Evolutionary conservation across 2,888 invertebrate genomes (phyloP).

Genomic region (Vanessa cardui): DNA sequence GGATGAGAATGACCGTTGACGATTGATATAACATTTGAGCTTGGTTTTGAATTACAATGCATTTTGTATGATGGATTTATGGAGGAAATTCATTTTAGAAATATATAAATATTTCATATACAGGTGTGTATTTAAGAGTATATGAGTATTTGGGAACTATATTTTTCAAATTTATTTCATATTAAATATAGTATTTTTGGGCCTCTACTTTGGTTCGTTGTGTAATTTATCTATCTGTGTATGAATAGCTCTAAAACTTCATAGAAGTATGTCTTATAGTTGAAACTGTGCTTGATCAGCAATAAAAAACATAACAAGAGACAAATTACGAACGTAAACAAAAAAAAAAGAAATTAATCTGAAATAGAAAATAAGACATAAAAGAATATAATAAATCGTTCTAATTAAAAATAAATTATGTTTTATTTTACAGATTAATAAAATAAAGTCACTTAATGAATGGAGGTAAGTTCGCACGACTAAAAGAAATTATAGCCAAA

Average conservation of each 20-base stretch:
- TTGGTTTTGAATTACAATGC: conserved; percentile 34
- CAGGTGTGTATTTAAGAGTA: neutral
- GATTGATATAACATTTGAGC: conserved; percentile 40
- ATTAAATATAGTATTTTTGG: too few species aligned
- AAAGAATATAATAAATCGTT: conserved; percentile 18
- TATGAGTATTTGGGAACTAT: too few species aligned
- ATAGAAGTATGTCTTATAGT: too few species aligned
- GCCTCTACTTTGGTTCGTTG: too few species aligned
- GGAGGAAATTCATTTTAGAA: neutral
- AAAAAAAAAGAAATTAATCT: neutral
- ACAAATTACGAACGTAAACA: neutral
- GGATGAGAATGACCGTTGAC: conserved; percentile 49
- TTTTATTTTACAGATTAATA: conserved; percentile 21
- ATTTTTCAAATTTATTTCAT: too few species aligned
- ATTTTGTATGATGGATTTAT: conserved; percentile 6
- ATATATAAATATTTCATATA: neutral
- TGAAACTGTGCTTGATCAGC: too few species aligned
- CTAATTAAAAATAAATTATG: conserved; percentile 24
- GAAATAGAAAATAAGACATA: neutral
- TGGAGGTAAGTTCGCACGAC: conserved; percentile 43
- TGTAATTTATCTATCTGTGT: too few species aligned
- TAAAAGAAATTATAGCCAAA: conserved; percentile 62
- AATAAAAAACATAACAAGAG: too few species aligned
- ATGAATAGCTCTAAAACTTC: too few species aligned
- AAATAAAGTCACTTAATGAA: conserved; percentile 39